Evolutionary conservation across 1,140 invertebrate species (phyloP).

Genomic region (Nomia melanderi): DNA sequence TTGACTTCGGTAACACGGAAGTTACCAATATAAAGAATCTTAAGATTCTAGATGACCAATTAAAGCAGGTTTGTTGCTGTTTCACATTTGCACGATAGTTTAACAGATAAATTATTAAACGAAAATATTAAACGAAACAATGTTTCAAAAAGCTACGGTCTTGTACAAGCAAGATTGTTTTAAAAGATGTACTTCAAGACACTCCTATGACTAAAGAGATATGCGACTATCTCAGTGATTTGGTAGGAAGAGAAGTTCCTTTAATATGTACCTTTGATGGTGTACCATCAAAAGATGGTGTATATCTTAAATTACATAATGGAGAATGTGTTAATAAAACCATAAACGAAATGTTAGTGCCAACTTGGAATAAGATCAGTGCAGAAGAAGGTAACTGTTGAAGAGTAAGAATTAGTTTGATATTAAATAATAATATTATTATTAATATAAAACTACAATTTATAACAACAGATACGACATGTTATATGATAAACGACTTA

Average conservation of each 20-base stretch:
- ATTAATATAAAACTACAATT: constrained; percentile 15
- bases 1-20: constrained; percentile 75
- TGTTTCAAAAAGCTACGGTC: constrained; percentile 44
- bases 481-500: constrained; percentile 60
- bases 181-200: constrained; percentile 68
- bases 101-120: background rate
- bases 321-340: constrained; percentile 67
- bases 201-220: constrained; percentile 67
- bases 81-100: background rate
- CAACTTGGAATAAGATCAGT: constrained; percentile 61
- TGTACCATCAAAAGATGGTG: constrained; percentile 60
- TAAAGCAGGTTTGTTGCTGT: constrained; percentile 62
- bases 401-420: background rate
- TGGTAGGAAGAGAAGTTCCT: constrained; percentile 58
- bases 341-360: constrained; percentile 64
- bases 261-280: constrained; percentile 64
- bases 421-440: constrained; percentile 15
- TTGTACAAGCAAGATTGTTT: constrained; percentile 52
- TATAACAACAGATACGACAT: constrained; percentile 57
- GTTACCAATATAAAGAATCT: constrained; percentile 57
- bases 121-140: constrained; percentile 17
- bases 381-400: constrained; percentile 51
- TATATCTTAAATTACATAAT: constrained; percentile 56
- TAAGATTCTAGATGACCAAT: constrained; percentile 57
- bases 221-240: constrained; percentile 55